phyloP scores from a whole-genome alignment of 2,797 vertebrate species.

The Melanotaenia boesemani region DNA sequence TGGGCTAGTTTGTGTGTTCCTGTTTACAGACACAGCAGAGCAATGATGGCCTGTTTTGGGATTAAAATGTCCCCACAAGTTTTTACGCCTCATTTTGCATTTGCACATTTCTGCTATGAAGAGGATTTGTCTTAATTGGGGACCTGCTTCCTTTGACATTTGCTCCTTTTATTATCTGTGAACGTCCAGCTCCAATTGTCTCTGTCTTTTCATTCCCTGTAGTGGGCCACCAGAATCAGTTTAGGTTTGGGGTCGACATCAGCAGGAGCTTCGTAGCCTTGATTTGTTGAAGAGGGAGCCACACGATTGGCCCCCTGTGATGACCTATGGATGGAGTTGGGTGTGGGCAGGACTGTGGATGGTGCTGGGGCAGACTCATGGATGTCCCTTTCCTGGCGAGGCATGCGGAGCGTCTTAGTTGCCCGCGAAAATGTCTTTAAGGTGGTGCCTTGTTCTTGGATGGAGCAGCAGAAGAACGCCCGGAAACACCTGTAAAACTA shows the following conservation, averaged over 20 bases:
- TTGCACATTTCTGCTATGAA: conserved; percentile 18
- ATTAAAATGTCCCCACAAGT: conserved; percentile 38
- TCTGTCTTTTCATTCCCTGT: conserved; percentile 57
- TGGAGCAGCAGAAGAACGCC: conserved; percentile 76
- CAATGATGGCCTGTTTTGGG: conserved; percentile 12
- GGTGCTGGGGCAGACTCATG: conserved; percentile 40
- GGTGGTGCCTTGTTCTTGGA: conserved; percentile 66
- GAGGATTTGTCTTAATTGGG: conserved; percentile 45
- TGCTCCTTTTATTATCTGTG: not conserved
- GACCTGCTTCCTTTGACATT: conserved; percentile 5
- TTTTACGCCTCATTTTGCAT: conserved; percentile 21
- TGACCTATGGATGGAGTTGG: conserved; percentile 34
- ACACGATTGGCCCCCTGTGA: conserved; percentile 16
- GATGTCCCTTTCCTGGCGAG: conserved; percentile 53
- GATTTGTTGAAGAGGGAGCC: not conserved
- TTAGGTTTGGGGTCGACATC: conserved; percentile 50
- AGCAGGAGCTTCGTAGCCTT: not conserved
- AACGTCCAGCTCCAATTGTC: conserved; percentile 14
- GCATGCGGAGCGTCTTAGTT: conserved; percentile 69
- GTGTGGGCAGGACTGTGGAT: conserved; percentile 40
- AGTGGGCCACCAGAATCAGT: conserved; percentile 79
- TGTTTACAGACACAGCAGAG: conserved; percentile 20
- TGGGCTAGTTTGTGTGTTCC: conserved; percentile 12
- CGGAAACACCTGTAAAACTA: conserved; percentile 86
- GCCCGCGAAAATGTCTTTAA: conserved; percentile 76